Conservation (phyloP, 2,888 invertebrate species). For the Imbricaverruca yamaguchii region DNA sequence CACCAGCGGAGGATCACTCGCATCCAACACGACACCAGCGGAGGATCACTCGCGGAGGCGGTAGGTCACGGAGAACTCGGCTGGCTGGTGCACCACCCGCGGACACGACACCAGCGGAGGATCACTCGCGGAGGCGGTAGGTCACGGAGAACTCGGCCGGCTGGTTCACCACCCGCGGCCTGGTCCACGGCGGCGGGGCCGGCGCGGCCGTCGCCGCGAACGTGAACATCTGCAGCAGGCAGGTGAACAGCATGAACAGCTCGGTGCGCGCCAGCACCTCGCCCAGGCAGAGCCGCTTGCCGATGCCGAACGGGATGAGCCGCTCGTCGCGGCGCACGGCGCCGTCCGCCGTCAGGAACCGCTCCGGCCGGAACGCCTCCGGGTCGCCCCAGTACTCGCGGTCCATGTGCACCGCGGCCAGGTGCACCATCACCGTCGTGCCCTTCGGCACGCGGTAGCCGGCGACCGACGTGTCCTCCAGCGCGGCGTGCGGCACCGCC, state of each 20-base stretch:
- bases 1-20: too few species aligned
- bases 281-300: slow-evolving; percentile 26
- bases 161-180: too few species aligned
- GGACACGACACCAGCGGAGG: too few species aligned
- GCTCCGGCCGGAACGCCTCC: slow-evolving; percentile 32
- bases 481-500: not conserved
- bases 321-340: slow-evolving; percentile 28
- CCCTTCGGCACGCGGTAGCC: slow-evolving; percentile 33
- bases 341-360: slow-evolving; percentile 33
- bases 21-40: too few species aligned
- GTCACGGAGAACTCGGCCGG: too few species aligned
- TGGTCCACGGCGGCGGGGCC: too few species aligned
- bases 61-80: too few species aligned
- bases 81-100: too few species aligned
- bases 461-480: slow-evolving; percentile 30
- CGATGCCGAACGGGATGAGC: slow-evolving; percentile 33
- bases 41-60: too few species aligned
- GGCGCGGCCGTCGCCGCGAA: not conserved
- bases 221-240: slow-evolving; percentile 15
- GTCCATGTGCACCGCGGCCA: slow-evolving; percentile 34
- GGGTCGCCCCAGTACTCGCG: slow-evolving; percentile 32
- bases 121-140: too few species aligned
- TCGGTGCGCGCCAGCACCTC: not conserved
- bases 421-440: slow-evolving; percentile 33
- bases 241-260: not conserved